phyloP scores from a whole-genome alignment of 2,797 vertebrate genomes.

The Scarus forsteni region DNA sequence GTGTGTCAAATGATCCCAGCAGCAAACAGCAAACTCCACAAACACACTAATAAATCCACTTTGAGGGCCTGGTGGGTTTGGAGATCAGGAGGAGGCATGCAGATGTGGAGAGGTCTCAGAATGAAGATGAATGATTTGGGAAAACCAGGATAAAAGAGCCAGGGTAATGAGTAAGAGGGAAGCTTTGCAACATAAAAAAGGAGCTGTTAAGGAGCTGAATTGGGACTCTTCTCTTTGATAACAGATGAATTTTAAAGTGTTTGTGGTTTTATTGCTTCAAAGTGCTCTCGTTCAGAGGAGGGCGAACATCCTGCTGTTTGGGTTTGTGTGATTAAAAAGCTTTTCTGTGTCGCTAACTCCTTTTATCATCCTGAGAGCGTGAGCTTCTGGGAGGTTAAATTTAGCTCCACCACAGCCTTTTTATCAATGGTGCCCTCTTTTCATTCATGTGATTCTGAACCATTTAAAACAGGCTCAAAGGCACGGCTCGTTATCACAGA shows the following conservation, averaged over 20 bases:
- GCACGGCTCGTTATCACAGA: not conserved
- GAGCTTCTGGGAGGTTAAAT: conserved; percentile 13
- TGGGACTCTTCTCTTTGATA: not conserved
- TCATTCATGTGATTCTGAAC: conserved; percentile 30
- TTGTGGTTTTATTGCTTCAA: conserved; percentile 10
- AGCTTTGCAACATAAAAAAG: not conserved
- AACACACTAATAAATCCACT: conserved; percentile 10
- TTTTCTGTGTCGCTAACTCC: not conserved
- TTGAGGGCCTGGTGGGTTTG: not conserved
- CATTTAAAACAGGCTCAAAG: not conserved
- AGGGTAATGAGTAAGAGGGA: not conserved
- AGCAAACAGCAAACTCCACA: conserved; percentile 2
- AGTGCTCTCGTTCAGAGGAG: conserved; percentile 4
- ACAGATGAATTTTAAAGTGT: conserved; percentile 3
- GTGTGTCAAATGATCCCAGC: conserved; percentile 4
- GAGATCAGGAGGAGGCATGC: conserved; percentile 19
- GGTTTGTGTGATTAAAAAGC: conserved; percentile 40
- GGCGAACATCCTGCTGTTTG: not conserved
- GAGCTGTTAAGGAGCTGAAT: not conserved
- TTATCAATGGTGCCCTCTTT: conserved; percentile 27
- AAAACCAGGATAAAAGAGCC: not conserved
- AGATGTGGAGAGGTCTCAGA: conserved; percentile 23
- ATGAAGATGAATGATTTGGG: conserved; percentile 19
- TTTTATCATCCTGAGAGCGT: conserved; percentile 11
- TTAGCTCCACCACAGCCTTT: conserved; percentile 19